Conservation (phyloP, 2,888 invertebrate species). For the Rhagium mordax region DNA sequence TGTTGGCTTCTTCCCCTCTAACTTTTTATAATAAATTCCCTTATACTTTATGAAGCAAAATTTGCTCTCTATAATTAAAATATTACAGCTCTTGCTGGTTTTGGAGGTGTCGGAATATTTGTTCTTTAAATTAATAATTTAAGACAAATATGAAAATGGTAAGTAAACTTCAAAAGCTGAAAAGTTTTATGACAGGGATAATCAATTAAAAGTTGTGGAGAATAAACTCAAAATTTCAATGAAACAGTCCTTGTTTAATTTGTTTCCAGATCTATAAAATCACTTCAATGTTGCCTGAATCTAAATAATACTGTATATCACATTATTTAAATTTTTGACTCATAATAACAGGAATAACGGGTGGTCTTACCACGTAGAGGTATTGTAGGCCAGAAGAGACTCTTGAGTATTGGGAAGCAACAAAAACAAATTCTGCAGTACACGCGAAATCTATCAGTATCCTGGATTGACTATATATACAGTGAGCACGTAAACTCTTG, state of each 20-base stretch:
- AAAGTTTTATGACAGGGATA: conserved; percentile 15
- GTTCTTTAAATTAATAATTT: conserved; percentile 25
- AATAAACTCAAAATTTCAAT: not conserved
- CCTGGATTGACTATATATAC: too few species aligned
- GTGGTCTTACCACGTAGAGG: too few species aligned
- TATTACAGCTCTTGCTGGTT: not conserved
- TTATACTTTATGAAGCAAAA: conserved; percentile 9
- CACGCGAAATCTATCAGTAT: too few species aligned
- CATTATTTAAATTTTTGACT: not conserved
- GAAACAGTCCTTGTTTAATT: not conserved
- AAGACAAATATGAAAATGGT: conserved; percentile 21
- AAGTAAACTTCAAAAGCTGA: not conserved
- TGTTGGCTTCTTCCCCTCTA: not conserved
- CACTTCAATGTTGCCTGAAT: not conserved
- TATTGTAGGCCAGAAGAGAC: too few species aligned
- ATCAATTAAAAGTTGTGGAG: not conserved
- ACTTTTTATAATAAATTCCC: conserved; percentile 21
- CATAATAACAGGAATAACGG: too few species aligned
- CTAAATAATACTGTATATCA: not conserved
- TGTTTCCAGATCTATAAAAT: not conserved
- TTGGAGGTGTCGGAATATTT: conserved; percentile 22
- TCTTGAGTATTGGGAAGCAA: too few species aligned
- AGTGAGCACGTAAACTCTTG: too few species aligned
- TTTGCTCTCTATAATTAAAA: conserved; percentile 25
- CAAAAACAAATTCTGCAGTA: too few species aligned